phyloP scores from a whole-genome alignment of 2,113 vertebrate species.

The Halichoerus grypus region DNA sequence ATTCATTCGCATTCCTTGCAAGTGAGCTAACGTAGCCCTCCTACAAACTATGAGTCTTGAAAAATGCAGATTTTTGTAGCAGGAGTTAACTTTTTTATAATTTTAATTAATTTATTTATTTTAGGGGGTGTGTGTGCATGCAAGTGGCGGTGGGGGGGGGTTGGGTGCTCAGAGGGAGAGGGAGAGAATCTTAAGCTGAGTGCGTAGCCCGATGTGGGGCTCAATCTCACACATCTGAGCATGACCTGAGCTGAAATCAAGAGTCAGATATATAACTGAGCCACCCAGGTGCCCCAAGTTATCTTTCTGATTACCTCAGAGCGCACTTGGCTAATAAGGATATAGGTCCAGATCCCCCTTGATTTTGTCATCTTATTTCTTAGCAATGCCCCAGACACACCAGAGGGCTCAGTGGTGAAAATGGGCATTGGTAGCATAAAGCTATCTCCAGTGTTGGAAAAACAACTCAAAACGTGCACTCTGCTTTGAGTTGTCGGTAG shows the following conservation, averaged over 20 bases:
- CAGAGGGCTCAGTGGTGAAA: not conserved
- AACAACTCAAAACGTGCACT: not conserved
- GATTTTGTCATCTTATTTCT: not conserved
- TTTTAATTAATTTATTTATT: not conserved
- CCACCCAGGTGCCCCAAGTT: not conserved
- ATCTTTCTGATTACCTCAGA: not conserved
- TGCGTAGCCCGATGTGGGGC: not conserved
- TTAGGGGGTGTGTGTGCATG: not conserved
- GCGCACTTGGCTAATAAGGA: not conserved
- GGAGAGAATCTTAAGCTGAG: not conserved
- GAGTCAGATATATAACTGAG: not conserved
- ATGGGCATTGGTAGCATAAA: not conserved
- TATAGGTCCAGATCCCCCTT: not conserved
- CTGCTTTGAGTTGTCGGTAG: not conserved
- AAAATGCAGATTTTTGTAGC: not conserved
- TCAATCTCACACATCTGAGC: not conserved
- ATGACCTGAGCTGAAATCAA: not conserved
- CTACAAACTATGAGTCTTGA: not conserved
- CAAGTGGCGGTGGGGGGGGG: not conserved
- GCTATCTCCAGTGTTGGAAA: not conserved
- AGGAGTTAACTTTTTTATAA: not conserved
- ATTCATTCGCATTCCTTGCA: not conserved
- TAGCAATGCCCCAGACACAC: not conserved
- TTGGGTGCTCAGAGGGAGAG: not conserved
- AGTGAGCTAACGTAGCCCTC: not conserved